These are phyloP conservation scores for Mormoops blainvillei DNA, from an alignment of 2,113 vertebrate species.

Conservation along the genomic window DNA sequence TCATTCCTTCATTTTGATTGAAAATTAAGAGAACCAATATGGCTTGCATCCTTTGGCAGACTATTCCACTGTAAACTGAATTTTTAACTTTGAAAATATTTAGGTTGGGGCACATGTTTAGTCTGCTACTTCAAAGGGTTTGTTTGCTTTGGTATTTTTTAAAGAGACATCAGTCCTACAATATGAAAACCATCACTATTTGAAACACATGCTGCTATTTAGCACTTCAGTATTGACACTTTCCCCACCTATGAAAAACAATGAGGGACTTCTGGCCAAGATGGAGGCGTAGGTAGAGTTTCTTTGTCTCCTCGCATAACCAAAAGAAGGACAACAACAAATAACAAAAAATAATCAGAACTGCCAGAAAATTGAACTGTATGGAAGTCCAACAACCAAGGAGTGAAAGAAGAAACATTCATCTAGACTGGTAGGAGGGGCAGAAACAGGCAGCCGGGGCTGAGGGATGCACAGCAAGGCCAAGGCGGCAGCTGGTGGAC, in stretches of 20 bases:
- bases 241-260: neutral
- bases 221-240: slow-evolving; percentile 8
- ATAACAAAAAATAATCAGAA: no score
- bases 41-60: neutral
- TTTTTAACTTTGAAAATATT: neutral
- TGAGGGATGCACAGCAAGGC: no score
- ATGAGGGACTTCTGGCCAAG: no score
- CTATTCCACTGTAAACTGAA: neutral
- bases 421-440: no score
- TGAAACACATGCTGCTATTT: neutral
- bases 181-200: neutral
- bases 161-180: neutral
- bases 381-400: no score
- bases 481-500: no score
- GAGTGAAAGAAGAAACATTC: no score
- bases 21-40: slow-evolving; percentile 10
- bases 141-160: neutral
- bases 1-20: neutral
- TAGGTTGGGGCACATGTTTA: neutral
- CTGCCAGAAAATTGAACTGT: no score
- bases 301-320: no score
- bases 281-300: no score
- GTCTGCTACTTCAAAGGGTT: neutral
- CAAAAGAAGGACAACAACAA: no score
- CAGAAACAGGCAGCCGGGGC: no score